Base-by-base conservation (phyloP, 2,888 invertebrate genomes). In the Selenia dentaria region DNA sequence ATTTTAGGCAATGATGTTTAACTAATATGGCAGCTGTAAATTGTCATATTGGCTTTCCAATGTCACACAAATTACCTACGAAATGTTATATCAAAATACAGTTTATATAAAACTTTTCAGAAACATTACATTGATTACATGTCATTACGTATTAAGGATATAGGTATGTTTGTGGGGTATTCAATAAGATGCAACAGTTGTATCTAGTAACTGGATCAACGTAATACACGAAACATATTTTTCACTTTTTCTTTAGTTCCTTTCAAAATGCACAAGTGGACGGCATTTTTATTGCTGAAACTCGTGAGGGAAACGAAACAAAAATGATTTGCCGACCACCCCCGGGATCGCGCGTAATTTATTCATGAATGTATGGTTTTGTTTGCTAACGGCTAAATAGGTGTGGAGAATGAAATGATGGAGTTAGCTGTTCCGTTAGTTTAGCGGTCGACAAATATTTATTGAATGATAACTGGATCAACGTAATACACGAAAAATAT, bases 181-280 rank as follows among this genome's bases (percentile, higher is more conserved):
- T 1, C 8, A 8, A 2, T 5, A 1, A 25, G 4, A 10, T 9
- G 10, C 9, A 14, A 31, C 4, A 3, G 2, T 16, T 8, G 14
- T 9, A 14, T 31, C 32, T 24, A 45, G 42, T 5, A 11, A 40
- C 52, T 40, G 20, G 36, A 50, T 13, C 36, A 32, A 26, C 14
- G 33, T 34, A 36, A 29, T 5, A n/a, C 32, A 13, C 13, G 11
- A 16, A 27, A n/a, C 12, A 49, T 64, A 62, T 64, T 64, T 37
- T 69, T 59, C 59, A 59, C 55, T 62, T 70, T 64, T 10, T n/a
- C 56, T 27, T 49, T 39, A 47, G 46, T 63, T 65, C 62, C 60
- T 69, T 67, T 67, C 57, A 53, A 60, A 70, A 66, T 61, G 57
- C 62, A 49, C 42, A 62, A 70, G 66, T 62, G 61, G 63, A 64